Evolutionary conservation across 2,113 vertebrate genomes (phyloP), one percentile per base, ranked within the genome.

Genomic region (Podocnemis expansa): DNA sequence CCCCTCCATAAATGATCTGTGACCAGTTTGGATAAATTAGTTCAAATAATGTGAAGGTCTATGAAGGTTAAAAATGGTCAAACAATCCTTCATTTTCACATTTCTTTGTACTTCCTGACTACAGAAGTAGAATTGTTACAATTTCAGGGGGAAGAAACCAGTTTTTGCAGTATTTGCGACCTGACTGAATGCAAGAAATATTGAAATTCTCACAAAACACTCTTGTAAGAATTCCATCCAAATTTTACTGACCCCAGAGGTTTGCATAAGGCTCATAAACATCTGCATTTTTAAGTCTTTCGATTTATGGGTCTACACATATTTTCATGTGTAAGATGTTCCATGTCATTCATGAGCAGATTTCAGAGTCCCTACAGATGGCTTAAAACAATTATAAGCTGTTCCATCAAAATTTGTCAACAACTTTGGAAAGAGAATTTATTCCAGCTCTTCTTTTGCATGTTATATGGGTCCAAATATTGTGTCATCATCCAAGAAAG

Each of bases 201-300:
- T 1, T 38, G 13, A 58, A 78, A 82, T 10, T 54, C 10, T 80
- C 87, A 29, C 8, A 45, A 1, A 54, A 85, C 73, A 49, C 0
- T 58, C 70, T 73, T 47, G 7, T 16, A 49, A 79, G 70, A 67
- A 56, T 38, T 10, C 34, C 19, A 70, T 16, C 19, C 19, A 17
- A 38, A 70, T 22, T 70, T 70, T 60, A 5, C 56, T 60, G n/a
- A n/a, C n/a, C n/a, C n/a, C n/a, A n/a, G 63, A n/a, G 63, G 34
- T 70, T 70, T 60, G 11, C 0, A 22, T 70, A 2, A 3, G 49
- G 1, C 4, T 87, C 49, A 70, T 14, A 80, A 1, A 3, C 45
- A 70, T 41, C 21, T 67, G 25, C 86, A 78, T 1, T 54, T 54
- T 29, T 34, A 29, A 63, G 31, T 34, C 60, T 7, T 63, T 34